These are phyloP conservation scores for Rhagologus leucostigma DNA, from an alignment of 2,113 vertebrate genomes.

Conservation along the genomic window DNA sequence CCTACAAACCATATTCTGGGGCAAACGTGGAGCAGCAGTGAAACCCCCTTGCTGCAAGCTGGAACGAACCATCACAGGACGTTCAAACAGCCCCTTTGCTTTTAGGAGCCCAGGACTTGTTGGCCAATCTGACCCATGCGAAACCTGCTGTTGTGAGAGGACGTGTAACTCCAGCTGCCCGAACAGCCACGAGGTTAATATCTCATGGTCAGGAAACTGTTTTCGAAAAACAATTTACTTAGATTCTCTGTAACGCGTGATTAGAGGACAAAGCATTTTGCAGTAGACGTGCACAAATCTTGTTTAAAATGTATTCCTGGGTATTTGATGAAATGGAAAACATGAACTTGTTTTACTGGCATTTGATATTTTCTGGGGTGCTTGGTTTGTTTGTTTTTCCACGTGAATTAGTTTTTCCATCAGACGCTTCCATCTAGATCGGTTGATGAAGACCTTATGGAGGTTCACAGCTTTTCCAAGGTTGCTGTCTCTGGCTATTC, in stretches of 20 bases:
- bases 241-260: rapidly evolving
- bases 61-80: background rate
- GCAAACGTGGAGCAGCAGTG: background rate
- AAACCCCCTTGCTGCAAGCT: background rate
- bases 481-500: background rate
- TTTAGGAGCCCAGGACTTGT: background rate
- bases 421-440: background rate
- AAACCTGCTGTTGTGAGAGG: background rate
- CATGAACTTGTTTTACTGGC: background rate
- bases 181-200: rapidly evolving
- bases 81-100: background rate
- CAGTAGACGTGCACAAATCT: background rate
- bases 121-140: background rate
- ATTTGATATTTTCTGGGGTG: background rate
- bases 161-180: background rate
- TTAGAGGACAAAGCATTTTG: background rate
- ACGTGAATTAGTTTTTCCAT: background rate
- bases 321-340: background rate
- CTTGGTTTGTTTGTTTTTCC: background rate
- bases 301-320: background rate
- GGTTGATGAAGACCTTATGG: background rate
- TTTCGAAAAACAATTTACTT: background rate
- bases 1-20: background rate
- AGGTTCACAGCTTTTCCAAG: background rate
- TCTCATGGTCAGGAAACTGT: background rate